A percentile compares a stretch with the other conserved stretches of the same genome.
These are phyloP conservation scores for Trigoniulus corallinus DNA, from an alignment of 1,140 invertebrate genomes.

Conservation along the genomic window DNA sequence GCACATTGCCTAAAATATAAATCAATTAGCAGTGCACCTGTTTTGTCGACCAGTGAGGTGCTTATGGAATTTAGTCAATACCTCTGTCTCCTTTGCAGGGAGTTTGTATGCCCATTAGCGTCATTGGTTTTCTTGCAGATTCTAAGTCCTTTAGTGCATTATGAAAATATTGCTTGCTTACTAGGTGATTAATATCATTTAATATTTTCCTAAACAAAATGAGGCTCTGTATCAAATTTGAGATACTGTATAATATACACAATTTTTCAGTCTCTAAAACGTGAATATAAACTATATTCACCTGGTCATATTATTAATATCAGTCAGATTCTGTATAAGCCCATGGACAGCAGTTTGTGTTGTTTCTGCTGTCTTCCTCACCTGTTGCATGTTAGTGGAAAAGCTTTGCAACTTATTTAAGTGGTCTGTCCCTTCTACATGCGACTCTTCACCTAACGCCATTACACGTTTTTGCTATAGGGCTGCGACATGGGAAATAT, in stretches of 20 bases:
- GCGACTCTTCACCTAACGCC: too few species aligned
- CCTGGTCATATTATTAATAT: constrained; percentile 16
- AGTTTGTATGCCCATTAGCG: neutral
- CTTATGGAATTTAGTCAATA: neutral
- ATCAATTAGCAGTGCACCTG: neutral
- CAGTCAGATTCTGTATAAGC: constrained; percentile 13
- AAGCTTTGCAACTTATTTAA: too few species aligned
- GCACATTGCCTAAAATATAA: neutral
- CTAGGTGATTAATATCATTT: neutral
- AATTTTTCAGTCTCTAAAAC: neutral
- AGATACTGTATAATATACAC: constrained; percentile 1
- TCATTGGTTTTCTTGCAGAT: neutral
- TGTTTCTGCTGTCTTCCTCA: neutral
- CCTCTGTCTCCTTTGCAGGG: neutral
- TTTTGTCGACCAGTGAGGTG: constrained; percentile 6
- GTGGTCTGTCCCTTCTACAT: too few species aligned
- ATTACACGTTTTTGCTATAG: too few species aligned
- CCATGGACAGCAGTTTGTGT: constrained; percentile 2
- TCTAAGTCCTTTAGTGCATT: neutral
- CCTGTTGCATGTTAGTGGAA: neutral
- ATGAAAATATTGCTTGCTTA: constrained; percentile 9
- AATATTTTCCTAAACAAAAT: constrained; percentile 3
- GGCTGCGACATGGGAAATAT: too few species aligned
- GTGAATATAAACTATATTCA: constrained; percentile 3
- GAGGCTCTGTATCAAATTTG: too few species aligned